A percentile compares a stretch with the other conserved stretches of the same genome.
Evolutionary conservation across 1,140 invertebrate genomes (phyloP).

Genomic region (Atopsyche davidsoni): DNA sequence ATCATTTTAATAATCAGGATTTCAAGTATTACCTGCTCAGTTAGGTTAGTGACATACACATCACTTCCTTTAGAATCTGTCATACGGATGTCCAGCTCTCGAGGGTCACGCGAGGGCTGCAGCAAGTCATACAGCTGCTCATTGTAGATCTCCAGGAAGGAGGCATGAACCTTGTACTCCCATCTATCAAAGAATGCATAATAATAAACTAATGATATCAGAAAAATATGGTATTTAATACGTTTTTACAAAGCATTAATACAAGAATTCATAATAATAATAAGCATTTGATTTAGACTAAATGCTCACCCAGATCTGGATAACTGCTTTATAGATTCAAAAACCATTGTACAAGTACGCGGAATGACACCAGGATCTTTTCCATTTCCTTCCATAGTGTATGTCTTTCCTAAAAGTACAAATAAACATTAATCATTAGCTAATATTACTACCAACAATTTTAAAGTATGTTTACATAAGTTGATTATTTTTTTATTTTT

Average conservation of each 20-base stretch:
- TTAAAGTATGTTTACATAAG: no score
- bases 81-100: conserved; percentile 55
- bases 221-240: conserved; percentile 34
- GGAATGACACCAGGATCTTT: conserved; percentile 62
- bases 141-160: conserved; percentile 78
- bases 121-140: conserved; percentile 70
- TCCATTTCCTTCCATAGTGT: conserved; percentile 47
- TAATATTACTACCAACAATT: no score
- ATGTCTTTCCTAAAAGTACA: conserved; percentile 57
- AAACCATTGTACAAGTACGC: conserved; percentile 62
- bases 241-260: conserved; percentile 50
- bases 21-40: conserved; percentile 38
- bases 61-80: conserved; percentile 50
- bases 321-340: conserved; percentile 53
- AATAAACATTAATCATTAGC: not conserved
- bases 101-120: conserved; percentile 37
- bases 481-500: no score
- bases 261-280: no score
- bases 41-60: conserved; percentile 61
- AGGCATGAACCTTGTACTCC: conserved; percentile 66
- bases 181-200: conserved; percentile 63
- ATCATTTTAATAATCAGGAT: no score
- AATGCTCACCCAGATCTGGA: conserved; percentile 25
- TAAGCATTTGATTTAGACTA: no score
- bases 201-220: conserved; percentile 2